Percentiles rank a stretch among this genome's conserved stretches.
phyloP scores from a whole-genome alignment of 2,113 vertebrate genomes.

The Piprites chloris region DNA sequence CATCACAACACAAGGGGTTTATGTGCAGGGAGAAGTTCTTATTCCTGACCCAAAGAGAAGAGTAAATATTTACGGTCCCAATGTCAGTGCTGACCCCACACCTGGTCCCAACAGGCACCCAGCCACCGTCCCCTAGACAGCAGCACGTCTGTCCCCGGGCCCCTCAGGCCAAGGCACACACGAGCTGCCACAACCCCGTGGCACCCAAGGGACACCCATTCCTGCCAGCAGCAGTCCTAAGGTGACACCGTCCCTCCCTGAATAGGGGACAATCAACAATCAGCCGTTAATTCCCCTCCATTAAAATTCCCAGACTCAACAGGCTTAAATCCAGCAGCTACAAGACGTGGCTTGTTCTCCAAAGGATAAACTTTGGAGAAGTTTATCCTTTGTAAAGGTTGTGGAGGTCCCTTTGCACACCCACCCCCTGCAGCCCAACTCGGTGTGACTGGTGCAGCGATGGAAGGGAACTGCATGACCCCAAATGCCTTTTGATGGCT shows the following conservation, averaged over 20 bases:
- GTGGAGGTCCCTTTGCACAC: not conserved
- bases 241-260: rapidly evolving
- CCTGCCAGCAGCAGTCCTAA: not conserved
- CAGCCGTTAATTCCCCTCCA: not conserved
- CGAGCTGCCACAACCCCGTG: rapidly evolving
- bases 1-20: not conserved
- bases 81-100: not conserved
- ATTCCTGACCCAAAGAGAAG: not conserved
- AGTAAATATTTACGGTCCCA: not conserved
- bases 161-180: rapidly evolving
- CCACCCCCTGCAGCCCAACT: rapidly evolving
- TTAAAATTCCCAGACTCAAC: not conserved
- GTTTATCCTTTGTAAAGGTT: not conserved
- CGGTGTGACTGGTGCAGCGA: rapidly evolving
- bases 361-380: not conserved
- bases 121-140: not conserved
- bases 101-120: not conserved
- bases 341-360: not conserved
- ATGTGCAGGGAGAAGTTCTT: not conserved
- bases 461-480: not conserved
- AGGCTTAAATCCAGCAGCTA: not conserved
- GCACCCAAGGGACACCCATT: not conserved
- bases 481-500: rapidly evolving
- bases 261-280: not conserved
- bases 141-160: not conserved